These are phyloP conservation scores for Papilio gigon DNA, from an alignment of 2,888 invertebrate species.

Conservation along the genomic window DNA sequence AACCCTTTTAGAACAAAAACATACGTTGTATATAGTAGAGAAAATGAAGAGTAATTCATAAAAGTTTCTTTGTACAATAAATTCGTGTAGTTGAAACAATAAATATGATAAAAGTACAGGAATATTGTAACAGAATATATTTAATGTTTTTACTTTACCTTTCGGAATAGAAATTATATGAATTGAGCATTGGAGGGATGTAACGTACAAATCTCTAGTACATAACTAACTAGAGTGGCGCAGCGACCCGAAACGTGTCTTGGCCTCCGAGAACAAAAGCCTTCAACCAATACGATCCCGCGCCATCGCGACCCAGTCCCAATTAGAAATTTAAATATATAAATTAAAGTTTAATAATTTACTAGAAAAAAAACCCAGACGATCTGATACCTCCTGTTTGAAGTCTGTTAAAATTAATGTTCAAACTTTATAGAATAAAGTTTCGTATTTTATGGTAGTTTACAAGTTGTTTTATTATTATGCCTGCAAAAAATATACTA, in stretches of 20 bases:
- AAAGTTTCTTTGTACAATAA: not conserved
- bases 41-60: not conserved
- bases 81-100: not conserved
- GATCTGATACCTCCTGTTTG: too few species aligned
- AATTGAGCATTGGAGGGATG: not conserved
- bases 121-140: not conserved
- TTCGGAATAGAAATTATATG: not conserved
- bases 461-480: not conserved
- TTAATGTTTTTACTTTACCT: not conserved
- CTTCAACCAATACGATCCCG: too few species aligned
- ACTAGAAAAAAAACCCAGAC: too few species aligned
- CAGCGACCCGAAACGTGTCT: too few species aligned
- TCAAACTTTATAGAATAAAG: not conserved
- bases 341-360: too few species aligned
- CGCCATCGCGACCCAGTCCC: too few species aligned
- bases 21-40: not conserved
- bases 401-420: not conserved
- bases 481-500: not conserved
- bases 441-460: slow-evolving; percentile 1
- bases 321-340: too few species aligned
- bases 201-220: too few species aligned
- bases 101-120: not conserved
- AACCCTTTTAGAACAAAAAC: not conserved
- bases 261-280: too few species aligned
- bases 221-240: too few species aligned